Evolutionary conservation across 2,797 vertebrate species (phyloP).

Genomic region (Mus minutoides): DNA sequence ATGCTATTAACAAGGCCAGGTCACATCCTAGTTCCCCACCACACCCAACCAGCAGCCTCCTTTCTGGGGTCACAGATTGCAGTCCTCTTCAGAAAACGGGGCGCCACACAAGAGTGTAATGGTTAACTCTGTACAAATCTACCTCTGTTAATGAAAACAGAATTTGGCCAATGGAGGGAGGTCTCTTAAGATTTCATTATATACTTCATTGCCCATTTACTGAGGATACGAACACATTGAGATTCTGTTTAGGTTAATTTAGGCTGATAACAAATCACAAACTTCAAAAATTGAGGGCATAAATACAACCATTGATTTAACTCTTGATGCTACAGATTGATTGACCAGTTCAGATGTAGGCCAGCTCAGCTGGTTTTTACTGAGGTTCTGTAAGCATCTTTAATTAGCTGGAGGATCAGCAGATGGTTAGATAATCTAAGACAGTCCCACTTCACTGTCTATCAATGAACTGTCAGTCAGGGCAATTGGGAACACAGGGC

Average conservation of each 20-base stretch:
- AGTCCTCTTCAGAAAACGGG: constrained; percentile 32
- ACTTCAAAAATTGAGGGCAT: constrained; percentile 8
- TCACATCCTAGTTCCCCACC: constrained; percentile 48
- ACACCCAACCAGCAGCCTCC: constrained; percentile 59
- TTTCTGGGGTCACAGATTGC: constrained; percentile 48
- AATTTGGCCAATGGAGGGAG: background rate
- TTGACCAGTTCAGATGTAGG: background rate
- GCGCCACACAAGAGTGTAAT: background rate
- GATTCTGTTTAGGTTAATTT: background rate
- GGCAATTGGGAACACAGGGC: too few species aligned
- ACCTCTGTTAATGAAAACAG: background rate
- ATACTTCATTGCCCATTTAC: background rate
- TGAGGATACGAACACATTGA: background rate
- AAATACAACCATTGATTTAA: background rate
- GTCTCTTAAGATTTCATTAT: background rate
- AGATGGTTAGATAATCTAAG: background rate
- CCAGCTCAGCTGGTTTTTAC: background rate
- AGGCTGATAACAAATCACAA: constrained; percentile 24
- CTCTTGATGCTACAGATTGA: background rate
- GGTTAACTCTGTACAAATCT: background rate
- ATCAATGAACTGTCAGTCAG: background rate
- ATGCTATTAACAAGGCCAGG: constrained; percentile 63
- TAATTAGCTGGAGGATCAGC: background rate
- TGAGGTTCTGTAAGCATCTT: background rate
- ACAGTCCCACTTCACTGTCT: too few species aligned